Evolutionary conservation across 1,140 invertebrate species (phyloP), one percentile per base, ranked within the genome.

Genomic region (Chymomyza costata): DNA sequence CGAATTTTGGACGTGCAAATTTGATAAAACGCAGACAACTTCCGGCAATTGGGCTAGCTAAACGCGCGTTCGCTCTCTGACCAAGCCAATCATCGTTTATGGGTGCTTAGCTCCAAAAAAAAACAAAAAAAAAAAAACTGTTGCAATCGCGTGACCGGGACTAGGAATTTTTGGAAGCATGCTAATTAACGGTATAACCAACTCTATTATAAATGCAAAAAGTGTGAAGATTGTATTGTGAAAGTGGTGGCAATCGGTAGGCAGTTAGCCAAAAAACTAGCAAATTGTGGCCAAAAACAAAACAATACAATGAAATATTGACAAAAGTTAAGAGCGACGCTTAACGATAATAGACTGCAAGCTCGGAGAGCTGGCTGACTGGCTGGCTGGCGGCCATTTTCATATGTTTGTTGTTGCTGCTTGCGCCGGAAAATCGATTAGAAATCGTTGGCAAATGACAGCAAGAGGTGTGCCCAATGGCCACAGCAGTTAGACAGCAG

Each of bases 401-500:
- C 59, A 62, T 59, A 65, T 58, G 48, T 52, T 60, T 14, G 34
- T n/a, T 41, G 44, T 38, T 41, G 38, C 19, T n/a, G 51, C 37
- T 38, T 40, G 65, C 59, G 58, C 41, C 53, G 69, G 73, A 76
- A 76, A 76, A 76, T 76, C 71, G 73, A 76, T 76, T 76, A 76
- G 71, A 76, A 76, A 76, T 71, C 71, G 66, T 59, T 78, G 73
- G 66, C 66, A 76, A 78, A 76, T 76, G 71, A 76, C 73, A 80
- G 71, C 71, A 59, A 66, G 71, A 76, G 70, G 70, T 76, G 70
- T 76, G 70, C 73, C 71, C 71, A 66, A 52, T 53, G 71, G 71
- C 71, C 52, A 52, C 40, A 64, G 52, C 34, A 32, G 60, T 57
- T 45, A 49, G 48, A 55, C 57, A 48, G 25, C 34, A 37, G 44